phyloP scores from a whole-genome alignment of 2,888 invertebrate species.

The Sipunculus nudus region DNA sequence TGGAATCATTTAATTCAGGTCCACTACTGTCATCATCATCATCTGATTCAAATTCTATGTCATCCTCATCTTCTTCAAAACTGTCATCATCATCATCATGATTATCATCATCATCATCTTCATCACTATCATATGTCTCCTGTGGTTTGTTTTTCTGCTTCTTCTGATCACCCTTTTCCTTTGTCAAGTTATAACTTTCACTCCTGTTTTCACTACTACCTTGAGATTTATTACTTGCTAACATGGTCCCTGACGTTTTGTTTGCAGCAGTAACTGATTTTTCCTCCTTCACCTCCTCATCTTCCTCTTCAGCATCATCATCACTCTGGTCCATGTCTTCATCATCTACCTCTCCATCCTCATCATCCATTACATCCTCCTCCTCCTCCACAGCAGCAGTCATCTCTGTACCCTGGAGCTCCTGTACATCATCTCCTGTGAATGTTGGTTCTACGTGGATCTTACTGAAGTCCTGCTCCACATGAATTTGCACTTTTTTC shows the following conservation, averaged over 20 bases:
- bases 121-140: not conserved
- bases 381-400: constrained; percentile 34
- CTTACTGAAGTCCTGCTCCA: constrained; percentile 63
- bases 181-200: not conserved
- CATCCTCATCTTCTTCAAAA: constrained; percentile 7
- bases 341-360: not conserved
- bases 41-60: not conserved
- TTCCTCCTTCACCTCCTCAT: constrained; percentile 1
- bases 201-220: not conserved
- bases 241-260: no score
- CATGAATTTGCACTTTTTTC: constrained; percentile 16
- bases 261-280: no score
- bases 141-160: not conserved
- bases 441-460: constrained; percentile 64
- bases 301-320: constrained; percentile 41
- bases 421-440: constrained; percentile 61
- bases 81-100: constrained; percentile 37
- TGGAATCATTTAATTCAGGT: not conserved
- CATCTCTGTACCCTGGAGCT: constrained; percentile 20
- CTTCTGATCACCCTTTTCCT: not conserved
- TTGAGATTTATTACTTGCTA: no score
- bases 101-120: not conserved
- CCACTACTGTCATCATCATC: not conserved
- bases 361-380: constrained; percentile 1
- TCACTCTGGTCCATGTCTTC: constrained; percentile 21